These are phyloP conservation scores for Lycophotia porphyrea DNA, from an alignment of 2,888 invertebrate genomes.

Conservation along the genomic window DNA sequence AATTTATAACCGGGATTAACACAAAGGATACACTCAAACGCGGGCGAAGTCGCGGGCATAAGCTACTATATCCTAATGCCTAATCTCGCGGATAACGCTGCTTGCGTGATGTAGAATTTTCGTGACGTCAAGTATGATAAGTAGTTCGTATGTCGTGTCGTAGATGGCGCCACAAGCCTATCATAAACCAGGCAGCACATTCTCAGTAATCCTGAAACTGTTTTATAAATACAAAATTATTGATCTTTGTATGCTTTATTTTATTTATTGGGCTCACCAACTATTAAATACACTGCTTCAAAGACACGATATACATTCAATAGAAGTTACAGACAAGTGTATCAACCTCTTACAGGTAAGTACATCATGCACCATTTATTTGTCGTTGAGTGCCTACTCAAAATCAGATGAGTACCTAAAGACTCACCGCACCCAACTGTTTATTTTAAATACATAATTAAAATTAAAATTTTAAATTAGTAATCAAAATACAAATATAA, in stretches of 20 bases:
- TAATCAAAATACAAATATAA: no score
- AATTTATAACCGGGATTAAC: not conserved
- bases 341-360: no score
- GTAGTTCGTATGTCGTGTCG: not conserved
- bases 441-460: no score
- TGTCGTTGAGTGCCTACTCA: no score
- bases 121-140: not conserved
- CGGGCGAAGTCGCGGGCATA: not conserved
- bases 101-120: not conserved
- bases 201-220: constrained; percentile 4
- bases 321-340: no score
- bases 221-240: not conserved
- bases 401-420: no score
- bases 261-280: no score
- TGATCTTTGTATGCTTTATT: constrained; percentile 4
- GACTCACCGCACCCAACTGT: no score
- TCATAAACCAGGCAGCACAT: not conserved
- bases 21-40: not conserved
- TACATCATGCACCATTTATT: no score
- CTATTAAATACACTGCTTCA: no score
- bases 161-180: not conserved
- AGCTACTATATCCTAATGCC: not conserved
- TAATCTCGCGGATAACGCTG: not conserved
- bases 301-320: no score
- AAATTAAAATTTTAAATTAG: no score